Base-by-base conservation (phyloP, 2,888 invertebrate species). In the Melanotus villosus region DNA sequence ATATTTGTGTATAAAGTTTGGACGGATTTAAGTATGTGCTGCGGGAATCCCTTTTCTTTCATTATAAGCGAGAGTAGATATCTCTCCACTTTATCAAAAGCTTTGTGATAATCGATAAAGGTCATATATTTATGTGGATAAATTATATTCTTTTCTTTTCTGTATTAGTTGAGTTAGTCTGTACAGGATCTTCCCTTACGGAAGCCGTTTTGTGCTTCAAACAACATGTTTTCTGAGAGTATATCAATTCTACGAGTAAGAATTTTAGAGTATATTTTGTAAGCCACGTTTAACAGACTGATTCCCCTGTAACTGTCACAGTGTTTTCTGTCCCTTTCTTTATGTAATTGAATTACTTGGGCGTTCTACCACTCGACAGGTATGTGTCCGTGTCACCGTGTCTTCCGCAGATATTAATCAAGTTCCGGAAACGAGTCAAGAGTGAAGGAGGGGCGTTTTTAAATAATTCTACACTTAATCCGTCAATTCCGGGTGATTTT, bases 321-420 rank as follows among this genome's bases (percentile, higher is more conserved):
- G n/a, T 34, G 2, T 34, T n/a, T 5, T n/a, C 34, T n/a, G 34
- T 34, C 10, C 34, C 34, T 2, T 34, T 34, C 10, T 34, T 34
- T 7, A 34, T 34, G n/a, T 34, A 34, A 9, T n/a, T 34, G 34
- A 2, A 34, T 34, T n/a, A n/a, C n/a, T n/a, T n/a, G n/a, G n/a
- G n/a, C n/a, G 7, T 34, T 34, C 2, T 5, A n/a, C 34, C 5
- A 34, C 5, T 34, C n/a, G n/a, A 7, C 6, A 10, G 34, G 34
- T 9, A 34, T 34, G 10, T n/a, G 34, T 2, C 34, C 34, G n/a
- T 34, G 34, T n/a, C n/a, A 9, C n/a, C n/a, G 10, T n/a, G n/a
- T n/a, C n/a, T n/a, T n/a, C n/a, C n/a, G n/a, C n/a, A 34, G 34
- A 34, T 34, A 34, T 34, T 34, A 34, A 34, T 34, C 34, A 34